Evolutionary conservation across 2,113 vertebrate species (phyloP), one percentile per base, ranked within the genome.

Genomic region (Xenopus borealis): DNA sequence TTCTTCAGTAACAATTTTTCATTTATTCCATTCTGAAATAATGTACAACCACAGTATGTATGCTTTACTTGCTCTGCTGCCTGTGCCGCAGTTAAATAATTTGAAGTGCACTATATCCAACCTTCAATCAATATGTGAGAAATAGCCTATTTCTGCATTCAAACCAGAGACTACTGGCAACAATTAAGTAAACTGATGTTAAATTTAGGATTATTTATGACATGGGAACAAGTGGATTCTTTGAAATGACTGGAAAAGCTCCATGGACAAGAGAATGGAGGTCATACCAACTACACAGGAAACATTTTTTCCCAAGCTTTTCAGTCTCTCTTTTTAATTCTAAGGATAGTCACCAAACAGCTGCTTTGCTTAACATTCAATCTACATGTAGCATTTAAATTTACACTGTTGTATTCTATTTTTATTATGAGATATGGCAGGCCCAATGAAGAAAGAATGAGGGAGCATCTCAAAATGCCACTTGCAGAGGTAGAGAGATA

Each of bases 241-340:
- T 27, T 27, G 23, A 27, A 27, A 27, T 27, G 23, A 27, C 23
- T 27, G 23, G 52, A 66, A 58, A 18, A 27, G 40, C 12, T 58
- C 63, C 59, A 16, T 53, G 50, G 65, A 59, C n/a, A 46, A 17
- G 8, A 12, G 13, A 20, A 66, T 58, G 30, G 18, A 65, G 17
- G 63, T 16, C 63, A 46, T 23, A 66, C 27, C n/a, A 14, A 18
- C 19, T 58, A 11, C 58, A 23, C 4, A 12, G 53, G 30, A 62
- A 23, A 23, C 9, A 23, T 55, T 55, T 55, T 61, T 76, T 76
- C 66, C 73, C 66, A 69, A 66, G 66, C 23, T 11, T 62, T 55
- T 62, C 13, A 20, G n/a, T 20, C 17, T 61, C 44, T 10, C 17
- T 62, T 16, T 8, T 27, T 57, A 68, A 19, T 69, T 69, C 46